Evolutionary conservation across 1,140 invertebrate species (phyloP), one percentile per base, ranked within the genome.

Genomic region (Drosophila pandora): DNA sequence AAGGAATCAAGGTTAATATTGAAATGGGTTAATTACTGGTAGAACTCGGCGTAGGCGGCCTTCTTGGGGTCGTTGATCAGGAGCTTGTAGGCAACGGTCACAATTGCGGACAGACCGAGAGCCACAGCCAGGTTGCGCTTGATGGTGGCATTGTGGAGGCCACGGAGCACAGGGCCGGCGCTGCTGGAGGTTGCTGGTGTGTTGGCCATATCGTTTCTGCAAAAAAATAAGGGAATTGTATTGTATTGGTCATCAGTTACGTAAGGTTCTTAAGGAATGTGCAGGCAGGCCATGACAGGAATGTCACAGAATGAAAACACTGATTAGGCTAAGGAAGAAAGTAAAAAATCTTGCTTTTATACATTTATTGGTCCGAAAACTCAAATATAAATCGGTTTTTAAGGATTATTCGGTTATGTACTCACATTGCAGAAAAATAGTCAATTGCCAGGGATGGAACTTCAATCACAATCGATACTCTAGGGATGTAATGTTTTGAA

Each of bases 21-120:
- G 2, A 10, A 4, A 7, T 0, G 4, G 9, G 28, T 67, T 6
- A 62, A 53, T 60, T 92, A 94, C 93, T 92, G 93, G 91, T 94
- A 94, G 81, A 94, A 94, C 55, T 94, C 93, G 54, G 93, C 93
- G 67, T 94, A 94, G 65, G 79, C 90, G 28, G 91, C 80, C 61
- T 94, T 94, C 56, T 92, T 91, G 13, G 93, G 91, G 47, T 93
- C 92, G 56, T 90, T 90, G 23, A 93, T 75, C 0, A 90, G 22
- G 8, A 92, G 8, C 59, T 91, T 83, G 41, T 71, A 91, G 37
- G 82, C 85, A 6, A 89, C 74, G 21, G 90, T 90, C 2, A 90
- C 30, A 21, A 80, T 45, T 21, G 84, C 72, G 17, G 90, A 90
- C 53, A 92, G 50, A 5, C 84, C 91, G 17, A 90, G 79, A 2